Conservation (phyloP, 2,888 invertebrate genomes). For the Ommatoiulus sabulosus region DNA sequence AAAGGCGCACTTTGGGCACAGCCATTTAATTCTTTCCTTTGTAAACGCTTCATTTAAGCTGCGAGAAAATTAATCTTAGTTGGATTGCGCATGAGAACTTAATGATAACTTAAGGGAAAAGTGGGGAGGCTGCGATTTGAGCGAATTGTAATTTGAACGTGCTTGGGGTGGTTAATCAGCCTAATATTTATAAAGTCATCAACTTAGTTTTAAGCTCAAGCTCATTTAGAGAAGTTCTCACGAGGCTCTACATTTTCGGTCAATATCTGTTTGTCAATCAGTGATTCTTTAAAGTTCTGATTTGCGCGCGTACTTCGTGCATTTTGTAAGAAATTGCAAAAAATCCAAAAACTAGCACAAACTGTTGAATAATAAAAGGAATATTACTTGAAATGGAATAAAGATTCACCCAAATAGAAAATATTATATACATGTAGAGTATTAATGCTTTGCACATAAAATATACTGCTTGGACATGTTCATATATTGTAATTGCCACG, state of each 20-base stretch:
- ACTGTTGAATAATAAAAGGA: too few relatives aligned
- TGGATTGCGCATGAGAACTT: background rate
- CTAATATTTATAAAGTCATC: background rate
- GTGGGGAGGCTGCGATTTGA: background rate
- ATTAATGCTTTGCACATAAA: too few relatives aligned
- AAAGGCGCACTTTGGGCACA: background rate
- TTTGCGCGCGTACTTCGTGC: too few relatives aligned
- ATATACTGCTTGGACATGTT: too few relatives aligned
- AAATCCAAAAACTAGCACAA: too few relatives aligned
- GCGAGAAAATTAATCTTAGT: background rate
- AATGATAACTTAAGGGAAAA: background rate
- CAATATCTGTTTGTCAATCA: too few relatives aligned
- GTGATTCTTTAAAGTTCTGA: too few relatives aligned
- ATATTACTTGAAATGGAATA: too few relatives aligned
- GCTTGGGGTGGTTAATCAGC: background rate
- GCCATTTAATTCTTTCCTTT: constrained; percentile 9
- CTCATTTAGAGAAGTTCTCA: background rate
- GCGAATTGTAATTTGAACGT: background rate
- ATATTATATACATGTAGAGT: too few relatives aligned
- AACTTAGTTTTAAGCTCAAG: background rate
- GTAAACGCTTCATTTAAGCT: background rate
- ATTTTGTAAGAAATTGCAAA: too few relatives aligned
- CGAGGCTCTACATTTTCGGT: background rate
- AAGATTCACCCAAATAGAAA: too few relatives aligned
- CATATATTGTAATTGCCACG: too few relatives aligned